Percentiles rank a stretch among this genome's conserved stretches.
phyloP scores from a whole-genome alignment of 2,113 vertebrate genomes.

The Suricata suricatta region DNA sequence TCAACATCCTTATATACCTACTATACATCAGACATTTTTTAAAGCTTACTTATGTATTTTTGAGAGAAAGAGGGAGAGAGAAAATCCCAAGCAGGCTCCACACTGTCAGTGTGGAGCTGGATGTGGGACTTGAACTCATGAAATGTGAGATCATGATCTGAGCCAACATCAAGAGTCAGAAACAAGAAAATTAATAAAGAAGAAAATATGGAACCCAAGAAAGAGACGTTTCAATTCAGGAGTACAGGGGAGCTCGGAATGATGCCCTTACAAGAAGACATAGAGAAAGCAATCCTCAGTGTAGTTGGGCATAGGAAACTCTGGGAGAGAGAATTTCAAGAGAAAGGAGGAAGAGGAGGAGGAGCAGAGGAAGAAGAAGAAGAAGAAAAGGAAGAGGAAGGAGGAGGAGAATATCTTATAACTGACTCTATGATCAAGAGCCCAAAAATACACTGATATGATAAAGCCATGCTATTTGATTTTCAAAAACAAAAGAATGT shows the following conservation, averaged over 20 bases:
- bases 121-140: too few species aligned
- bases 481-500: background rate
- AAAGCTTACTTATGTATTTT: too few species aligned
- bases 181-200: background rate
- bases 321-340: background rate
- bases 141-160: too few species aligned
- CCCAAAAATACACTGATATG: background rate
- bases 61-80: too few species aligned
- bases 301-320: background rate
- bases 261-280: background rate
- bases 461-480: background rate
- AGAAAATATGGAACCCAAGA: background rate
- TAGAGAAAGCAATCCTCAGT: background rate
- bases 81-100: too few species aligned
- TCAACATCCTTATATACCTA: background rate
- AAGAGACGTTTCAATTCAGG: background rate
- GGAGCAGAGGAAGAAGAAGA: background rate
- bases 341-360: background rate
- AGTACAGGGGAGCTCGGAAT: background rate
- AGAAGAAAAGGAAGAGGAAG: background rate
- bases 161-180: background rate
- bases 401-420: background rate
- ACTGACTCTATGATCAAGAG: background rate
- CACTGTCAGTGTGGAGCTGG: too few species aligned
- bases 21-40: background rate